phyloP scores from a whole-genome alignment of 2,113 vertebrate species.

The Henicopernis longicauda region DNA sequence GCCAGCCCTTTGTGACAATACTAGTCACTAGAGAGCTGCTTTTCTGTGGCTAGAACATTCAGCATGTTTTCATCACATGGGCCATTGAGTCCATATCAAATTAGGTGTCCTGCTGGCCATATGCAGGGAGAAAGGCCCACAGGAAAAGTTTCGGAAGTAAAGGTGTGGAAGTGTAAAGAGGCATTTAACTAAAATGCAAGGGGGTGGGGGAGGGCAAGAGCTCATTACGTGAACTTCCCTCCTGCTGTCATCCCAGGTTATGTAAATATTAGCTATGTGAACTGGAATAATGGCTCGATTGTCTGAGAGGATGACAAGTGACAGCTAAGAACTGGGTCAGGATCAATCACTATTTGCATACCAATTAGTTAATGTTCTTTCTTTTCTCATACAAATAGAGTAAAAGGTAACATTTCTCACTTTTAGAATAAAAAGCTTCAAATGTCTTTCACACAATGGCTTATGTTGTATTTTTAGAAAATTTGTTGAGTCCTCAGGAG shows the following conservation, averaged over 20 bases:
- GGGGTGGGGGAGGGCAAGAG: not conserved
- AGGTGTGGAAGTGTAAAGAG: not conserved
- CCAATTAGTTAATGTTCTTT: constrained; percentile 38
- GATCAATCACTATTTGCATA: constrained; percentile 59
- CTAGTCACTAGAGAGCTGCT: not conserved
- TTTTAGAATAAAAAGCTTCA: not conserved
- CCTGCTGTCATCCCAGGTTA: constrained; percentile 4
- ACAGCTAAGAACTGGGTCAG: constrained; percentile 44
- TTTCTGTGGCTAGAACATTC: not conserved
- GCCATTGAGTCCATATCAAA: not conserved
- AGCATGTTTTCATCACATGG: not conserved
- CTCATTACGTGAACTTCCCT: not conserved
- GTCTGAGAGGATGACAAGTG: constrained; percentile 41
- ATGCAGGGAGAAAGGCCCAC: not conserved
- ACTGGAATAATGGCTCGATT: constrained; percentile 10
- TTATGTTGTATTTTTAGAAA: not conserved
- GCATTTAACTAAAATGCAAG: not conserved
- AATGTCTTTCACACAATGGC: not conserved
- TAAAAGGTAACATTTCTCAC: not conserved
- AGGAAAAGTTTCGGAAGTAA: not conserved
- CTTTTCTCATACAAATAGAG: not conserved
- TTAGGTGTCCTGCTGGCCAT: not conserved
- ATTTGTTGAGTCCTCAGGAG: not conserved
- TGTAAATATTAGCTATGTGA: constrained; percentile 49
- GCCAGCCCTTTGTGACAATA: not conserved